Conservation (phyloP, 2,888 invertebrate genomes). For the Andrena fulva region DNA sequence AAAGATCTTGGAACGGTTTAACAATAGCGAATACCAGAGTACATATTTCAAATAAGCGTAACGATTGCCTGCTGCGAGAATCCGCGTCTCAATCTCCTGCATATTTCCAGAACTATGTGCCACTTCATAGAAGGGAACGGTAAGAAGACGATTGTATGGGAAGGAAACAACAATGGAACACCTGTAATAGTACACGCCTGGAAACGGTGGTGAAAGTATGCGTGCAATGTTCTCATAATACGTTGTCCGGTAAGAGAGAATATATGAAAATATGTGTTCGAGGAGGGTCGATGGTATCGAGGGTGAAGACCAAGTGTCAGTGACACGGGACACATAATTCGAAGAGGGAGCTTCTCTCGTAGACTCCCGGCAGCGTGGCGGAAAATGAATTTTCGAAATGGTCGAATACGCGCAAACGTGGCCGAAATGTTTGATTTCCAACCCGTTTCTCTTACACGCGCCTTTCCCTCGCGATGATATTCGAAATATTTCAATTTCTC, state of each 20-base stretch:
- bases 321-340: constrained; percentile 21
- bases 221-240: constrained; percentile 83
- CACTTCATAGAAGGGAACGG: neutral
- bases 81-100: neutral
- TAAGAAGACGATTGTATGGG: constrained; percentile 10
- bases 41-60: neutral
- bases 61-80: neutral
- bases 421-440: neutral
- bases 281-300: constrained; percentile 48
- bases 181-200: constrained; percentile 60
- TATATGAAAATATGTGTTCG: constrained; percentile 47
- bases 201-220: constrained; percentile 80
- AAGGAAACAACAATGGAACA: constrained; percentile 43
- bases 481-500: constrained; percentile 63
- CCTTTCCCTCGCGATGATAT: constrained; percentile 21
- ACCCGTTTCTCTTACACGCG: neutral
- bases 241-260: constrained; percentile 77
- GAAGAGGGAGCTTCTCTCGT: constrained; percentile 14
- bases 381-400: constrained; percentile 19
- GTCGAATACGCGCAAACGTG: neutral
- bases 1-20: neutral
- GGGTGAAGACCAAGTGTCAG: constrained; percentile 26
- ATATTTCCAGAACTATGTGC: constrained; percentile 4
- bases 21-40: neutral
- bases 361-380: neutral